A percentile compares a stretch with the other conserved stretches of the same genome.
phyloP scores from a whole-genome alignment of 2,797 vertebrate genomes.

The Peromyscus attwateri region DNA sequence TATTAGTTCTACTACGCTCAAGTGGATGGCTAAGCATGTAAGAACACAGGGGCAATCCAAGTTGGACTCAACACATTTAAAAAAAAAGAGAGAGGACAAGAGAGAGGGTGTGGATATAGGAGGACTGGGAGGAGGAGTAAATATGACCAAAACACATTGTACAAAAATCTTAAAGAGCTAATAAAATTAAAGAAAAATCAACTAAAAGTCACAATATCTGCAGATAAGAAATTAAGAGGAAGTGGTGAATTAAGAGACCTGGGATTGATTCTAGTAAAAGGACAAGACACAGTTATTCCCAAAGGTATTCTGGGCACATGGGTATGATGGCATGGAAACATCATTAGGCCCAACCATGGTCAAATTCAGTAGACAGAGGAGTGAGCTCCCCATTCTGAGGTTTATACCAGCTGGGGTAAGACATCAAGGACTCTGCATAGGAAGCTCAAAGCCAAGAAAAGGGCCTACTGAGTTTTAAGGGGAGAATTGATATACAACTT shows the following conservation, averaged over 20 bases:
- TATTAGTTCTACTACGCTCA: neutral
- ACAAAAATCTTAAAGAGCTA: neutral
- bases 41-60: neutral
- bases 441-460: neutral
- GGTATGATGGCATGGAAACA: neutral
- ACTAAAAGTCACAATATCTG: neutral
- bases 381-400: neutral
- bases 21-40: too few relatives aligned
- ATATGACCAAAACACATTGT: neutral
- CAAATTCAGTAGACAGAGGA: neutral
- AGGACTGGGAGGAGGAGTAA: neutral
- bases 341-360: fast-evolving
- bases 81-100: neutral
- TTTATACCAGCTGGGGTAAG: neutral
- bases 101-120: too few relatives aligned
- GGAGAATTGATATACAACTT: neutral
- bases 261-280: neutral
- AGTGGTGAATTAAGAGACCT: neutral
- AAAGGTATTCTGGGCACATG: neutral
- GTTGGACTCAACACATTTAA: neutral
- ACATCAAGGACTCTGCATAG: neutral
- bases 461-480: neutral
- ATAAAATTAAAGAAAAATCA: neutral
- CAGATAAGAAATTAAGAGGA: neutral
- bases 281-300: neutral